A percentile compares a stretch with the other conserved stretches of the same genome.
phyloP scores from a whole-genome alignment of 2,113 vertebrate species.

The Acanthisitta chloris region DNA sequence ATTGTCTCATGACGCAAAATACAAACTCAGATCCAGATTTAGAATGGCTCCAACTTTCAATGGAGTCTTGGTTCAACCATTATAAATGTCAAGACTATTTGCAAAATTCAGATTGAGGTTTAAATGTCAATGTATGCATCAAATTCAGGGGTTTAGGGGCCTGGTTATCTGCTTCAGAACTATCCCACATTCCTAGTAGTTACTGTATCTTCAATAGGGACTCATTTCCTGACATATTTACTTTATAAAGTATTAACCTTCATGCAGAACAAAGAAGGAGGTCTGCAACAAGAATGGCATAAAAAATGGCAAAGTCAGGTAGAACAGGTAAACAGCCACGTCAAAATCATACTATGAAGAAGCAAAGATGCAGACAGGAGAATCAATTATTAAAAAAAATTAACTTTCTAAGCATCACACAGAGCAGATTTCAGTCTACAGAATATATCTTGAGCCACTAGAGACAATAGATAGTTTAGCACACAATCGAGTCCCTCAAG shows the following conservation, averaged over 20 bases:
- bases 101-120: slow-evolving; percentile 23
- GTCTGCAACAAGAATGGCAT: background rate
- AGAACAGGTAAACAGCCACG: background rate
- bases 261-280: background rate
- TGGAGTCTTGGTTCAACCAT: background rate
- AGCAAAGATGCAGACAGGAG: background rate
- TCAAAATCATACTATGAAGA: background rate
- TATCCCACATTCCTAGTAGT: background rate
- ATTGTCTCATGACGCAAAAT: background rate
- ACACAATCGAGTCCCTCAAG: background rate
- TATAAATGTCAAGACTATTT: slow-evolving; percentile 39
- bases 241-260: background rate
- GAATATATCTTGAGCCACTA: background rate
- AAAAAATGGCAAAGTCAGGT: background rate
- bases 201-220: background rate
- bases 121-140: slow-evolving; percentile 23
- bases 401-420: background rate
- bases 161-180: background rate
- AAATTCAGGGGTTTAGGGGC: background rate
- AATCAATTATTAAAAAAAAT: background rate
- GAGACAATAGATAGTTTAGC: background rate
- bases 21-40: background rate
- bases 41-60: background rate
- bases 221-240: background rate
- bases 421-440: background rate